Base-by-base conservation (phyloP, 2,888 invertebrate species). In the Charanyca ferruginea region DNA sequence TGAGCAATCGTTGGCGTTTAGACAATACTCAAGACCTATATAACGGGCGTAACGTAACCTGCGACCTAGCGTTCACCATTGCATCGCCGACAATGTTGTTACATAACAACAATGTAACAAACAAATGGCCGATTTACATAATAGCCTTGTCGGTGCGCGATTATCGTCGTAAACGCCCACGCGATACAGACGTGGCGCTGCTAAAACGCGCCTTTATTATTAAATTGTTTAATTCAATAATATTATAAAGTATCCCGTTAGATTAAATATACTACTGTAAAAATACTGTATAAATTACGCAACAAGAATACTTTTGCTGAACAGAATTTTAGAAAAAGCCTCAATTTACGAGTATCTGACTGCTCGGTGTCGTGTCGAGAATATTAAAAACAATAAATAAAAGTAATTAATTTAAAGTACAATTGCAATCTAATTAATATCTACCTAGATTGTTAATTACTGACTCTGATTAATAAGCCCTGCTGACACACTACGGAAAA, bases 51-150 rank as follows among this genome's bases (percentile, higher is more conserved):
- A 90, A 89, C 90, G 91, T 92, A 93, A 93, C 94, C 93, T 93
- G 90, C 92, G 93, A 93, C 93, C 93, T 85, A 83, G 70, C 86
- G 87, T 88, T 90, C 89, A 89, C 91, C 88, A 87, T 90, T 90
- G 90, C 90, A 88, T 83, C 84, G 87, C 84, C 89, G 87, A 90
- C 91, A 91, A 90, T 90, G 87, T 89, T 83, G 84, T 94, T 94
- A 90, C 83, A 85, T 92, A 94, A 94, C 83, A 70, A 85, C 87
- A 91, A 88, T 90, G 92, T 93, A 89, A 91, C 92, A 90, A 92
- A 91, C 91, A 92, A 92, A 92, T 88, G 92, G 88, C 86, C 90
- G 90, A 91, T 93, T 94, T 93, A 93, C 93, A 92, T 93, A 94
- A 94, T 91, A 91, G 90, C 89, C 89, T 90, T 90, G 92, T 88